Evolutionary conservation across 2,113 vertebrate genomes (phyloP).

Genomic region (Trochalopteron elliotii): DNA sequence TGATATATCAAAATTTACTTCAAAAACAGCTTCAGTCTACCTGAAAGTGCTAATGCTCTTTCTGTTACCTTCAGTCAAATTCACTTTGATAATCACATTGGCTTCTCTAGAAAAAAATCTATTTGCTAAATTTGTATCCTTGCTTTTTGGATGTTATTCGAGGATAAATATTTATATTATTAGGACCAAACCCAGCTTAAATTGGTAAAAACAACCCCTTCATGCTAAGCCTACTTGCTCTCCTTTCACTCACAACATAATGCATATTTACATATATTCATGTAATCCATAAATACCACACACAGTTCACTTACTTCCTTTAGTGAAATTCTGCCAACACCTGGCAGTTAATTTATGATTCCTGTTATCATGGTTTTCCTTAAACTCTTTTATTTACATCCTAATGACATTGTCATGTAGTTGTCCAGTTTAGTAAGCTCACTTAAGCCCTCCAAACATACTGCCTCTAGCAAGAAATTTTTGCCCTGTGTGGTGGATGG

Average conservation of each 20-base stretch:
- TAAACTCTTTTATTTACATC: background rate
- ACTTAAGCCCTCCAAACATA: background rate
- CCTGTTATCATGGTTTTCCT: background rate
- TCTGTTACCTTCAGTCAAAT: background rate
- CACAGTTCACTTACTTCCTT: background rate
- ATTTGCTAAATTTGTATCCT: background rate
- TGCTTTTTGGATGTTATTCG: fast-evolving
- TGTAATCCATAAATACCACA: background rate
- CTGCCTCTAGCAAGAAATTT: background rate
- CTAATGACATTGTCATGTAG: background rate
- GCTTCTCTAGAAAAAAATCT: background rate
- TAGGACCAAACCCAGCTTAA: background rate
- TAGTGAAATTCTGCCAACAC: background rate
- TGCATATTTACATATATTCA: background rate
- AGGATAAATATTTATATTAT: background rate
- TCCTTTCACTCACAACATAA: background rate
- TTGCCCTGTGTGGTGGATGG: background rate
- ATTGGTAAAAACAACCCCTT: background rate
- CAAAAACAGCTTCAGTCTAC: background rate
- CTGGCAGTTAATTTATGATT: background rate
- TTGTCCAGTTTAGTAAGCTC: background rate
- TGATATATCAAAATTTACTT: background rate
- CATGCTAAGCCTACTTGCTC: background rate
- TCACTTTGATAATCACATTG: background rate
- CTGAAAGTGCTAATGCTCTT: background rate